Evolutionary conservation across 2,113 vertebrate genomes (phyloP), one percentile per base, ranked within the genome.

Genomic region (Rana temporaria): DNA sequence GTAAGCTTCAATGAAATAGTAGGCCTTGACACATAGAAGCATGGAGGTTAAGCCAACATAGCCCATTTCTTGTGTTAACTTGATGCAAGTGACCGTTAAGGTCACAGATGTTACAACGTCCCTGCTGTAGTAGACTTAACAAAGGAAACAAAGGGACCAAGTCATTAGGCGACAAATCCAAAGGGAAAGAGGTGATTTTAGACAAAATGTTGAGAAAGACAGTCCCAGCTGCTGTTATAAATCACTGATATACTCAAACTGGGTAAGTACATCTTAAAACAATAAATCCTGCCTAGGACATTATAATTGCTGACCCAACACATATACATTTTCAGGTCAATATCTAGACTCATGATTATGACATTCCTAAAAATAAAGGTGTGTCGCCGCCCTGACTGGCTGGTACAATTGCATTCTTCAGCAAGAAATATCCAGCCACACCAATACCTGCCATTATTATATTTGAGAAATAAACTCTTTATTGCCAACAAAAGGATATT

Each of bases 81-180:
- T 15, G 79, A 74, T 48, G 57, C 19, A 74, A 66, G 60, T 74
- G 60, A 74, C 70, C 20, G 22, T 63, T 81, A 57, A 63, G 60
- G 69, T 82, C 70, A 74, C 79, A 82, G 69, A 82, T 74, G 79
- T 74, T 63, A 81, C 42, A 63, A 71, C 7, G 68, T 52, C 32
- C 11, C 24, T 15, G 30, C 56, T 65, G 22, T 63, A 74, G 11
- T 15, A 65, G 53, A 72, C 48, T 42, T 32, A 48, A 63, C 69
- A 82, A 80, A 74, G 65, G 63, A 72, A 74, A 82, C 79, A 82
- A 81, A 82, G 52, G 42, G 79, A 74, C 42, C 17, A 16, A 19
- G 42, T 82, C 17, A 56, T 68, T 52, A 24, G 63, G 52, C 22
- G 42, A 82, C 55, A 74, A 73, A 66, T 65, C 69, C 70, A 56